Conservation (phyloP, 2,113 vertebrate genomes). For the Notothenia rossii region DNA sequence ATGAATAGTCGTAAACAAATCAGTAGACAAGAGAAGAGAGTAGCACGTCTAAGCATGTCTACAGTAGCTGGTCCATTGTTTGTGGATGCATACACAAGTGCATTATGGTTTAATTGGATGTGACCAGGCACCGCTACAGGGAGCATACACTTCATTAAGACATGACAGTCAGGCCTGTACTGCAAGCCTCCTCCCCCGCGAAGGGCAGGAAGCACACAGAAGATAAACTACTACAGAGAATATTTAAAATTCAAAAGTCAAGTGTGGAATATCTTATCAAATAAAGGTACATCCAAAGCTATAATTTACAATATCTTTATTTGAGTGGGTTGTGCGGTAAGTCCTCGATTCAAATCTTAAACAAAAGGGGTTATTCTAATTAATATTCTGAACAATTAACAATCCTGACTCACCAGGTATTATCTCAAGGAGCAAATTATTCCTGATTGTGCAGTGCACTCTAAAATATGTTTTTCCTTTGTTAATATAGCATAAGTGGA, state of each 20-base stretch:
- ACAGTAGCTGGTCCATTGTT: conserved; percentile 34
- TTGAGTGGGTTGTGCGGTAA: conserved; percentile 1
- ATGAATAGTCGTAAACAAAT: conserved; percentile 11
- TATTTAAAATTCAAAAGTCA: conserved; percentile 12
- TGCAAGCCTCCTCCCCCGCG: conserved; percentile 27
- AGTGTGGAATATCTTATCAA: conserved; percentile 20
- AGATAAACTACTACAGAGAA: conserved; percentile 22
- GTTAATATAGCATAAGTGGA: conserved; percentile 63
- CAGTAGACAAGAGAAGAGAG: background rate
- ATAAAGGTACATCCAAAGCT: conserved; percentile 8
- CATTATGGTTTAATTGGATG: conserved; percentile 67
- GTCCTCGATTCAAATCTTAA: conserved; percentile 36
- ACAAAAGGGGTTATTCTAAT: conserved; percentile 2
- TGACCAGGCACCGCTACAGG: conserved; percentile 50
- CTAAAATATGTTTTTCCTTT: conserved; percentile 47
- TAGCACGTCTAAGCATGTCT: background rate
- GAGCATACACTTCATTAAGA: conserved; percentile 72
- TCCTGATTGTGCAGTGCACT: conserved; percentile 27
- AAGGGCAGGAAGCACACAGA: conserved; percentile 21
- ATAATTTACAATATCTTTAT: background rate
- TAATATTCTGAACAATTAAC: no score
- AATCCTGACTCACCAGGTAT: no score
- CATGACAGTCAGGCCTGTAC: conserved; percentile 44
- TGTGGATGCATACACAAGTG: conserved; percentile 43
- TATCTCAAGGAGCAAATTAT: conserved; percentile 50